Evolutionary conservation across 2,888 invertebrate genomes (phyloP).

Genomic region (Clostera curtula): DNA sequence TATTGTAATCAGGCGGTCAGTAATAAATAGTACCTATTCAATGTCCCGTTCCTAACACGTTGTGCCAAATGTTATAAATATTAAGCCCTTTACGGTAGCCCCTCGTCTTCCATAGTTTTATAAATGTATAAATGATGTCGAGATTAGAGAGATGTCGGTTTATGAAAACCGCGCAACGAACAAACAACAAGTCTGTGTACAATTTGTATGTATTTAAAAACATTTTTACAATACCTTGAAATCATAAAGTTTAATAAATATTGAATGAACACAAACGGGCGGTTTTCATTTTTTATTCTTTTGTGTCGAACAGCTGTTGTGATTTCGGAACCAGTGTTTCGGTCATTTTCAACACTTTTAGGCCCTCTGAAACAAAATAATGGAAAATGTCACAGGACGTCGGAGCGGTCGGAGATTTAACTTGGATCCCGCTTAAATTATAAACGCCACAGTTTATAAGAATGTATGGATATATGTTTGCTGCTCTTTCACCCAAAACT

Average conservation of each 20-base stretch:
- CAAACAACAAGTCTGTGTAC: conserved; percentile 54
- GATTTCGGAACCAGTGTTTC: conserved; percentile 41
- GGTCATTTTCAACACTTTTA: conserved; percentile 51
- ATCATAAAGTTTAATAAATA: conserved; percentile 61
- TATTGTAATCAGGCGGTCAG: conserved; percentile 2
- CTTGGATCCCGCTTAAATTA: no score
- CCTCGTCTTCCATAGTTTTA: conserved; percentile 65
- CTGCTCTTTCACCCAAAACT: no score
- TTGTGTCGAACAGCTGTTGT: conserved; percentile 46
- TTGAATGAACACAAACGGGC: conserved; percentile 41
- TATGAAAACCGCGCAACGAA: conserved; percentile 30
- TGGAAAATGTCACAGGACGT: no score
- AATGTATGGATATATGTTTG: no score
- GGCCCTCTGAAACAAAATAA: conserved; percentile 56
- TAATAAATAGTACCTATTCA: no score
- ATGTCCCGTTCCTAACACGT: conserved; percentile 55
- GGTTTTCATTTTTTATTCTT: conserved; percentile 37
- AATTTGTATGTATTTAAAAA: conserved; percentile 61
- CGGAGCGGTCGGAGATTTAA: no score
- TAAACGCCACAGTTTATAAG: no score
- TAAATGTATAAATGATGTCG: no score
- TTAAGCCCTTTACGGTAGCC: conserved; percentile 43
- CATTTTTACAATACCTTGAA: conserved; percentile 66
- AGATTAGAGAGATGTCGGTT: conserved; percentile 29
- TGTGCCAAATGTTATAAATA: conserved; percentile 58